Percentiles rank a stretch among this genome's conserved stretches.
These are phyloP conservation scores for Abramis brama DNA, from an alignment of 2,113 vertebrate species.

Conservation along the genomic window DNA sequence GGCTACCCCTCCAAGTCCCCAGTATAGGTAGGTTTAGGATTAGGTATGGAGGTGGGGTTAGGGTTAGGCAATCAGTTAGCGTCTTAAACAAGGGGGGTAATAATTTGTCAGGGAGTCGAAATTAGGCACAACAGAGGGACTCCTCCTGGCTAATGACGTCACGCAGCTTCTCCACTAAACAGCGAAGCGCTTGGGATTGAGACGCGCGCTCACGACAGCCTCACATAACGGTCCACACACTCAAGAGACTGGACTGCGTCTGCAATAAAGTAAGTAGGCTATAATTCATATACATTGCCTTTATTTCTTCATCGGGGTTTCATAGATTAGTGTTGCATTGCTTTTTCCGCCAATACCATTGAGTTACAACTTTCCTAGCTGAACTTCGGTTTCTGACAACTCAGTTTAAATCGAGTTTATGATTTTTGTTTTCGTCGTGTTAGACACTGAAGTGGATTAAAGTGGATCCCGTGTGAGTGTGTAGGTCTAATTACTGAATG, in stretches of 20 bases:
- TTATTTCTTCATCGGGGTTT: neutral
- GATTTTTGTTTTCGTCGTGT: neutral
- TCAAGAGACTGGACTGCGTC: neutral
- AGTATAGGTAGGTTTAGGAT: too few relatives aligned
- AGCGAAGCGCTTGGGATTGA: neutral
- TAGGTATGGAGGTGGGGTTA: too few relatives aligned
- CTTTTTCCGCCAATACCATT: neutral
- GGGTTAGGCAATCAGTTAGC: too few relatives aligned
- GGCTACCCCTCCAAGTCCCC: too few relatives aligned
- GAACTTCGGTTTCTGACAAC: neutral
- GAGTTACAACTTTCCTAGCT: neutral
- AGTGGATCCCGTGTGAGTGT: neutral
- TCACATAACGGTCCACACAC: neutral
- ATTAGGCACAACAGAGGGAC: neutral
- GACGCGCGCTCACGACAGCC: neutral
- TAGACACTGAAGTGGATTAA: neutral
- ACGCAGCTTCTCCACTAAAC: neutral
- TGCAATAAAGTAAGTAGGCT: slow-evolving; percentile 1
- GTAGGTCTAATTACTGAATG: neutral
- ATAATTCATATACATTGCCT: neutral
- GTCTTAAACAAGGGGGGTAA: too few relatives aligned
- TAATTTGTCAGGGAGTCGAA: too few relatives aligned
- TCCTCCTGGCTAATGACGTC: slow-evolving; percentile 14
- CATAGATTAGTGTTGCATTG: neutral
- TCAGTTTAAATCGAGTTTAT: neutral